Conservation (phyloP, 2,113 vertebrate species). For the Antigone vipio region DNA sequence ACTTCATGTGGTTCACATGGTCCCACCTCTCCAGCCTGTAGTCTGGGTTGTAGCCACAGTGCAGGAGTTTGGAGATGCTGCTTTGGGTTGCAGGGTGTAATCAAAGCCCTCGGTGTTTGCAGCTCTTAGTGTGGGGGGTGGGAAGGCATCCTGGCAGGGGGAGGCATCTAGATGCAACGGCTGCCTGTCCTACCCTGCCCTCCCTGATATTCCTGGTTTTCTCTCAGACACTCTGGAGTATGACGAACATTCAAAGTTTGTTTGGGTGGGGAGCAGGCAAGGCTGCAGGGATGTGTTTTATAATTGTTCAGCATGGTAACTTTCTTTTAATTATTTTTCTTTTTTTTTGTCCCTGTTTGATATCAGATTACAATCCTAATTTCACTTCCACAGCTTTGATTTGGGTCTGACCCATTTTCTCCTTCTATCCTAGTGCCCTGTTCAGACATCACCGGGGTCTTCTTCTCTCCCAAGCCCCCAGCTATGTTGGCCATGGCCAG, state of each 20-base stretch:
- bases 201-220: accelerated
- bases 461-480: not conserved
- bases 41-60: not conserved
- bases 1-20: too few relatives aligned
- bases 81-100: not conserved
- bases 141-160: not conserved
- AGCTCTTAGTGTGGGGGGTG: too few relatives aligned
- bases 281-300: too few relatives aligned
- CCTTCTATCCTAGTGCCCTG: not conserved
- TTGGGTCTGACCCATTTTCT: not conserved
- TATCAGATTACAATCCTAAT: not conserved
- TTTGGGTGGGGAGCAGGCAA: not conserved
- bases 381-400: not conserved
- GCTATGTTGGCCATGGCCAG: not conserved
- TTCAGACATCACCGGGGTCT: not conserved
- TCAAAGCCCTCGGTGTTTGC: not conserved
- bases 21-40: too few relatives aligned
- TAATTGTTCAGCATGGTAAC: not conserved
- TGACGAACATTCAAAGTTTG: accelerated
- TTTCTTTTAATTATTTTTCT: not conserved
- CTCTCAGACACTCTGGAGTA: not conserved
- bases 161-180: not conserved
- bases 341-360: not conserved
- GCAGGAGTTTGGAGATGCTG: not conserved
- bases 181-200: too few relatives aligned